Percentiles rank a stretch among this genome's conserved stretches.
Evolutionary conservation across 37 sponge, comb jelly and placozoan species (phyloP).

Genomic region (Cladorhizidae sp.): DNA sequence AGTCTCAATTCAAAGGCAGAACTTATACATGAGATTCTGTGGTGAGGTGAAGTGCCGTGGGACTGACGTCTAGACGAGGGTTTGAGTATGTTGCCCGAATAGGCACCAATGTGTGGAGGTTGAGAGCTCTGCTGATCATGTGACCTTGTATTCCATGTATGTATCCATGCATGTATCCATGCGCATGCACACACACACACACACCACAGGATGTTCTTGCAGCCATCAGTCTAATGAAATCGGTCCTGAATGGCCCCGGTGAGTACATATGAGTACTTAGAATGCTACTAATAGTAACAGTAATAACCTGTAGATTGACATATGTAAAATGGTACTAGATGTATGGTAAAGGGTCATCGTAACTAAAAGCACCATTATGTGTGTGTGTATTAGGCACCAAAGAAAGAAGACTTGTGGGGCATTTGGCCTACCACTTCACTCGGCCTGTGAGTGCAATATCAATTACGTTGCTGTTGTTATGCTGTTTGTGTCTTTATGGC

Average conservation of each 20-base stretch:
- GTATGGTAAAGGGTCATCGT: neutral
- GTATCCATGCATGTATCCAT: too few species aligned
- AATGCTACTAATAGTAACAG: too few species aligned
- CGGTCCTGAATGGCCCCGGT: slow-evolving; percentile 87
- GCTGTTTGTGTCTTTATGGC: neutral
- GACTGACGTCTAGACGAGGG: too few species aligned
- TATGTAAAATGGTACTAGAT: neutral
- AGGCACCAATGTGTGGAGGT: neutral
- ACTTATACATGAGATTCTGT: too few species aligned
- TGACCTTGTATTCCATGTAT: neutral
- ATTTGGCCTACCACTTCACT: slow-evolving; percentile 66
- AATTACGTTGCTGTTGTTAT: neutral
- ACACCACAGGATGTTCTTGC: slow-evolving; percentile 79
- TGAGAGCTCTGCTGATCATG: neutral
- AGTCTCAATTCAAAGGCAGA: too few species aligned
- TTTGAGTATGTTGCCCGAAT: neutral
- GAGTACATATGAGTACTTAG: neutral
- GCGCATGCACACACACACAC: too few species aligned
- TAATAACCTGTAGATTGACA: neutral
- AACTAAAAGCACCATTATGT: neutral
- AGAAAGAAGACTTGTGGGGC: slow-evolving; percentile 65
- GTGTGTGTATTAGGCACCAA: slow-evolving; percentile 45
- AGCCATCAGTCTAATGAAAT: slow-evolving; percentile 62
- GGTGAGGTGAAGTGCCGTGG: too few species aligned
- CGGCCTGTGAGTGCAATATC: slow-evolving; percentile 14